These are phyloP conservation scores for Caranx melampygus DNA, from an alignment of 2,113 vertebrate species.

Conservation along the genomic window DNA sequence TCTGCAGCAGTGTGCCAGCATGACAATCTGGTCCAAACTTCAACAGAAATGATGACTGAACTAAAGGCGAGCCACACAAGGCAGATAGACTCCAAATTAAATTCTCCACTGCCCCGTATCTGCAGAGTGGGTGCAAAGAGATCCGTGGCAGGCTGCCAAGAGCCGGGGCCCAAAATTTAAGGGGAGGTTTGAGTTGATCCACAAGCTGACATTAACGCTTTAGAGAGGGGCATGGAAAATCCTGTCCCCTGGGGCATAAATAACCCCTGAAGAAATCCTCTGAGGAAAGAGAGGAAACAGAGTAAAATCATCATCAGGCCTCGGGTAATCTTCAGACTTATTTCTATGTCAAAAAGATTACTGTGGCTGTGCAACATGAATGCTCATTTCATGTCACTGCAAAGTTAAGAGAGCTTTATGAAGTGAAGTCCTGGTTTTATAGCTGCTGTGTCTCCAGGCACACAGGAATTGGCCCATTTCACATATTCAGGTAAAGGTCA, in stretches of 20 bases:
- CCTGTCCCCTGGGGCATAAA: not conserved
- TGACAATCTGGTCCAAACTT: not conserved
- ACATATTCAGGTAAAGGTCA: constrained; percentile 29
- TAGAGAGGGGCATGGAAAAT: not conserved
- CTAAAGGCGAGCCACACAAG: constrained; percentile 15
- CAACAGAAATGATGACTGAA: constrained; percentile 23
- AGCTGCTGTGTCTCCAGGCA: constrained; percentile 7
- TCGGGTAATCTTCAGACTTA: not conserved
- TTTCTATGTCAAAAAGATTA: not conserved
- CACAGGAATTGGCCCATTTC: not conserved
- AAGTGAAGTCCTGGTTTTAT: not conserved
- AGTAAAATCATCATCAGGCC: constrained; percentile 5
- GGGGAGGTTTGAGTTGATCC: constrained; percentile 9
- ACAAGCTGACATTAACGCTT: constrained; percentile 31
- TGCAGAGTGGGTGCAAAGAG: constrained; percentile 12
- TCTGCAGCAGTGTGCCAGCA: constrained; percentile 18
- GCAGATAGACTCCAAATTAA: constrained; percentile 1
- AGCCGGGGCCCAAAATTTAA: not conserved
- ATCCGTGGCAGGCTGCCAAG: constrained; percentile 27
- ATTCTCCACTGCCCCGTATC: constrained; percentile 7
- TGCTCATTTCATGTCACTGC: not conserved
- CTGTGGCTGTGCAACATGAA: not conserved
- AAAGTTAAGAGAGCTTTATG: not conserved
- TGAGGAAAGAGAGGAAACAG: constrained; percentile 1
- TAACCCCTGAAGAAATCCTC: constrained; percentile 7